phyloP scores from a whole-genome alignment of 2,888 invertebrate species.

The Sphecodes monilicornis region DNA sequence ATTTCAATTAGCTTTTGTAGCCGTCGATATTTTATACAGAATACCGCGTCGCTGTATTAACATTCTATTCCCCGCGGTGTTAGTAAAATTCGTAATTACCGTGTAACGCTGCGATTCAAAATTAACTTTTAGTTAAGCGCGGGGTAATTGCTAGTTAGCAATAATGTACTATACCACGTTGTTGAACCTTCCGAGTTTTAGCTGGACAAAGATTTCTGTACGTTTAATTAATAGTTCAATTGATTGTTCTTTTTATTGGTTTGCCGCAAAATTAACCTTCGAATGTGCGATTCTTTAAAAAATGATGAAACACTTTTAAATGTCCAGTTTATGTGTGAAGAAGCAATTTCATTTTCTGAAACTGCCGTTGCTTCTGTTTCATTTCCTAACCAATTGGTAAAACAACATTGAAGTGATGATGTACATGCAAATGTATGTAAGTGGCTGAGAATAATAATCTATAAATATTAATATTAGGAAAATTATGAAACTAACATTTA shows the following conservation, averaged over 20 bases:
- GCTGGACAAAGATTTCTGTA: neutral
- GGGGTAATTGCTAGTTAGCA: constrained; percentile 4
- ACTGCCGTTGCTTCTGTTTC: neutral
- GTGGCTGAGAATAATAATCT: neutral
- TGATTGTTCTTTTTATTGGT: neutral
- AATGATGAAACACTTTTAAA: neutral
- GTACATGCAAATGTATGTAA: neutral
- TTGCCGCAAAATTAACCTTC: neutral
- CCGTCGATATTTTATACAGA: neutral
- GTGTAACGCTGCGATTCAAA: neutral
- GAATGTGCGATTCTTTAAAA: too few species aligned
- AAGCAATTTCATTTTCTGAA: too few species aligned
- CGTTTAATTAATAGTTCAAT: neutral
- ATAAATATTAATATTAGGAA: neutral
- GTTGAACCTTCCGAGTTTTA: neutral
- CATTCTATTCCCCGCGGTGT: neutral
- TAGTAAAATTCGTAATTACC: constrained; percentile 6
- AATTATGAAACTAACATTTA: neutral
- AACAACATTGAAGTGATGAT: neutral
- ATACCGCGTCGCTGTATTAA: neutral
- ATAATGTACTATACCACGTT: neutral
- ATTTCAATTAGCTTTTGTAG: neutral
- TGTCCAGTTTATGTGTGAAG: neutral
- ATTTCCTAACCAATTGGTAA: neutral
- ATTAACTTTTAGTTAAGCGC: constrained; percentile 3